phyloP scores from a whole-genome alignment of 2,888 invertebrate genomes.

The Thera britannica region DNA sequence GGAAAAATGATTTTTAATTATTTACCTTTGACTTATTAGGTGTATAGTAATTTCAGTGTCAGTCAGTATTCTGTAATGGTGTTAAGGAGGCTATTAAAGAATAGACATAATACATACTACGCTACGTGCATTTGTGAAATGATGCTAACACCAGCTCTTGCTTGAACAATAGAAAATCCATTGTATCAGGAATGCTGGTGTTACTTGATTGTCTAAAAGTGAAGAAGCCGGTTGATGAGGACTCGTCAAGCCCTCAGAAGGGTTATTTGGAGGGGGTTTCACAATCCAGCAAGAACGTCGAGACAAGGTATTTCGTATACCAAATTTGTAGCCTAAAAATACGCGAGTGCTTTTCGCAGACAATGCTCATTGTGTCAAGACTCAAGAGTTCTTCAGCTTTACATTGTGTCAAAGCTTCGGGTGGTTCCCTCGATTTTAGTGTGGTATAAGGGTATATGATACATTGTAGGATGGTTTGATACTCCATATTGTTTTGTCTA shows the following conservation, averaged over 20 bases:
- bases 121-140: too few species aligned
- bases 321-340: conserved; percentile 20
- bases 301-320: conserved; percentile 3
- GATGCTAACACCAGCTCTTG: not conserved
- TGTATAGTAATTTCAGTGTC: too few species aligned
- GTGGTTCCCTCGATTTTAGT: not conserved
- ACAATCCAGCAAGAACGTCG: not conserved
- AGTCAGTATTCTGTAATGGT: too few species aligned
- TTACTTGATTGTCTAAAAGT: not conserved
- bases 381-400: conserved; percentile 24
- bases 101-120: too few species aligned
- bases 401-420: conserved; percentile 17
- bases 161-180: not conserved
- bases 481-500: too few species aligned
- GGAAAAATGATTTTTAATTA: too few species aligned
- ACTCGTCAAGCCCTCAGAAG: not conserved
- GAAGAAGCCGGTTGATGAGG: not conserved
- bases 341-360: conserved; percentile 16
- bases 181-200: not conserved
- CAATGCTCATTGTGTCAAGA: conserved; percentile 21
- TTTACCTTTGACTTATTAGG: too few species aligned
- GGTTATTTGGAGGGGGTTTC: not conserved
- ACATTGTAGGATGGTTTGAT: too few species aligned
- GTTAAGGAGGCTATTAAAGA: too few species aligned
- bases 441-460: not conserved